A percentile compares a stretch with the other conserved stretches of the same genome.
Evolutionary conservation across 2,113 vertebrate genomes (phyloP).

Genomic region (Capreolus pygargus): DNA sequence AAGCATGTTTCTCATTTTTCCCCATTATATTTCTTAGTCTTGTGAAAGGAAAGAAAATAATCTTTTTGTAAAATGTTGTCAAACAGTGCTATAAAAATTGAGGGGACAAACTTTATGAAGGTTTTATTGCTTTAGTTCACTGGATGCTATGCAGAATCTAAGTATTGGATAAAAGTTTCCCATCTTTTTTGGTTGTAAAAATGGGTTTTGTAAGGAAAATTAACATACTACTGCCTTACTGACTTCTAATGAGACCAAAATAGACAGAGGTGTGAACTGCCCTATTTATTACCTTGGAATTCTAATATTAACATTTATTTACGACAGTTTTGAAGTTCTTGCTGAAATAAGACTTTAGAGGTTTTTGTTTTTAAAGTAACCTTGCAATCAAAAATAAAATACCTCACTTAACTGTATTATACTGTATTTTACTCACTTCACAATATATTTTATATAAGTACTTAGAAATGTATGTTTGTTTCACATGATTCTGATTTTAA

Average conservation of each 20-base stretch:
- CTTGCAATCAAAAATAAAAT: background rate
- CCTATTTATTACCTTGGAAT: background rate
- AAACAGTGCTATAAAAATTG: background rate
- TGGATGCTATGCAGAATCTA: background rate
- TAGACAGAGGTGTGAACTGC: background rate
- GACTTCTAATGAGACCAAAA: background rate
- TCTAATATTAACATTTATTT: conserved; percentile 41
- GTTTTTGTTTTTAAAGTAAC: background rate
- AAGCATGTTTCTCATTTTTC: background rate
- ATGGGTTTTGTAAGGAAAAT: background rate
- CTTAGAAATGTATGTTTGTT: background rate
- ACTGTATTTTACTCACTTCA: background rate
- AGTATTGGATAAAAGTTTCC: background rate
- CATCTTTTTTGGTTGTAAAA: conserved; percentile 2
- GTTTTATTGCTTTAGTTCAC: background rate
- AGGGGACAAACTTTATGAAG: background rate
- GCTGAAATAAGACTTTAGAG: background rate
- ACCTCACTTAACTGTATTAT: background rate
- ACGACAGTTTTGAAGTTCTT: background rate
- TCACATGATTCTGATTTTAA: background rate
- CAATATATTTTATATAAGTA: background rate
- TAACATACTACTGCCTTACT: background rate
- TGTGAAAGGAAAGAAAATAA: background rate
- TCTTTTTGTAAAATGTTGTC: background rate
- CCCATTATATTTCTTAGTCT: background rate